Percentiles rank a stretch among this genome's conserved stretches.
Conservation (phyloP, 1,140 invertebrate genomes). For the Lepidurus packardi region DNA sequence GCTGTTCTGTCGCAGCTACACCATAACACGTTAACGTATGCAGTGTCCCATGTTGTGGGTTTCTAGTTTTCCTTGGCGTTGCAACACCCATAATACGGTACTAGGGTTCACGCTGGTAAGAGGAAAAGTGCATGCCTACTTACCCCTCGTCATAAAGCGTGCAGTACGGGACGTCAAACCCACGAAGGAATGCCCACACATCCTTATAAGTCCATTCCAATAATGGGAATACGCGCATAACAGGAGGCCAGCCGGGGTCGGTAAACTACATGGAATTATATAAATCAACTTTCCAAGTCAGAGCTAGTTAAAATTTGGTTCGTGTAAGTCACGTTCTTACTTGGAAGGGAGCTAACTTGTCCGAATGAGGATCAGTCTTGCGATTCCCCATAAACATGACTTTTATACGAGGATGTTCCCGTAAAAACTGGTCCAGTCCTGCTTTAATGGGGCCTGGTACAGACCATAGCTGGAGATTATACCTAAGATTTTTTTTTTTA, state of each 20-base stretch:
- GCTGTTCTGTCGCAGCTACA: too few species aligned
- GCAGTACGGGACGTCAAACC: constrained; percentile 77
- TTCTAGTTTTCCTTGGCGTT: too few species aligned
- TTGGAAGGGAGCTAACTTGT: constrained; percentile 60
- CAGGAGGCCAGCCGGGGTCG: constrained; percentile 76
- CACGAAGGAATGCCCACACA: constrained; percentile 79
- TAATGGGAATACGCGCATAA: constrained; percentile 80
- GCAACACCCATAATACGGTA: too few species aligned
- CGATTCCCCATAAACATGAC: constrained; percentile 84
- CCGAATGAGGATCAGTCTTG: constrained; percentile 71
- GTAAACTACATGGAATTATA: constrained; percentile 58
- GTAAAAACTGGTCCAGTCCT: constrained; percentile 57
- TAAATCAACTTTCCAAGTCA: not conserved
- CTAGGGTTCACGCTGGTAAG: constrained; percentile 14
- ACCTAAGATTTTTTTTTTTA: constrained; percentile 47
- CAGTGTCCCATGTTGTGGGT: too few species aligned
- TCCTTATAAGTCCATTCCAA: constrained; percentile 83
- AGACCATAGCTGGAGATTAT: constrained; percentile 64
- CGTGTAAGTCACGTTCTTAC: constrained; percentile 46
- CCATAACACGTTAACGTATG: too few species aligned
- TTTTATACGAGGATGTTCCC: constrained; percentile 60
- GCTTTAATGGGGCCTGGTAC: constrained; percentile 64
- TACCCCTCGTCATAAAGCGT: constrained; percentile 77
- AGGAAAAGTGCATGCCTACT: constrained; percentile 34
- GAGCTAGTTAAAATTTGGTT: not conserved